Base-by-base conservation (phyloP, 2,113 vertebrate species). In the Platysternon megacephalum region DNA sequence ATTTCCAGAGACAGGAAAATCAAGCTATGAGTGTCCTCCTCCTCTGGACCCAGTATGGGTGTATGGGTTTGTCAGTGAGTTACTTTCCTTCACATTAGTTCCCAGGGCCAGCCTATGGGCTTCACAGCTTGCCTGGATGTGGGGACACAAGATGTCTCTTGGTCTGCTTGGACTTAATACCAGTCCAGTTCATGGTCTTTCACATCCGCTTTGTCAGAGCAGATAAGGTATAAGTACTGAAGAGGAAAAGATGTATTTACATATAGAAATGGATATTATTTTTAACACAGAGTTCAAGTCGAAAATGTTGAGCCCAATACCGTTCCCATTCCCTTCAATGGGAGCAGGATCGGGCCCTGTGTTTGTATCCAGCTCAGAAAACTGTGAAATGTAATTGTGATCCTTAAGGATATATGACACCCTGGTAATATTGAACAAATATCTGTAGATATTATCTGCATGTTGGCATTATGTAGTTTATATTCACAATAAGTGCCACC, bases 401-500 rank as follows among this genome's bases (percentile, higher is more conserved):
- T 89, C 86, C 48, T 58, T 65, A 16, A 39, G 79, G 72, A 35
- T 53, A 82, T 74, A 76, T 52, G 72, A 87, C 88, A 92, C 44
- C 91, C 82, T 90, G 55, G 85, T 83, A 85, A 74, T 78, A 46
- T 1, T 4, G 80, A 91, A 68, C 82, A 90, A 87, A 88, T 86
- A 85, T 53, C 52, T 76, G 83, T 82, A 53, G 84, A 68, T 87
- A n/a, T 92, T 96, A 84, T 95, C 90, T 93, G 44, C 82, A 79
- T 42, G 81, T 94, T 96, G 93, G 84, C 92, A 87, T 87, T 90
- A 32, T 44, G 29, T 81, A 7, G 96, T 97, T 97, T 94, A 82
- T 53, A 85, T 79, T 91, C 81, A 8, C 87, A 82, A 84, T 97
- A 97, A 98, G 96, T 96, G 96, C 93, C 95, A 97, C 90, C 94